Base-by-base conservation (phyloP, 2,888 invertebrate genomes). In the Trichogramma dendrolimi region DNA sequence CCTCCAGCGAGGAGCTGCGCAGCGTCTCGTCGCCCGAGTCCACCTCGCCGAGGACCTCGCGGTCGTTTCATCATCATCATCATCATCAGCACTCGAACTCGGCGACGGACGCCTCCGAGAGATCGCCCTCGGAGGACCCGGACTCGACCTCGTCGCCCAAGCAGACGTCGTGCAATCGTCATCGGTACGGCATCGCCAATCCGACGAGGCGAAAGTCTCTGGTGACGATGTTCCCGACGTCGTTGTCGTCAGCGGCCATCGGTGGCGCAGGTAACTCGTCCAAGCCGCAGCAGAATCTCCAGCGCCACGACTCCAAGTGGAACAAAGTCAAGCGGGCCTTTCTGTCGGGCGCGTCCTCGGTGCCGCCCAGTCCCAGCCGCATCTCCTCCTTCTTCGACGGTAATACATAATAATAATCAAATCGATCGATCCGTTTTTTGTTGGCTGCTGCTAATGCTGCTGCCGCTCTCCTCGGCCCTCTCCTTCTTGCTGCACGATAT, bases 301-400 rank as follows among this genome's bases (percentile, higher is more conserved):
- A 84, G 40, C 82, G 84, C 14, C 80, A 84, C 40, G 81, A 84
- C 69, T 89, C 89, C 63, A 88, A 88, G 77, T 90, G 90, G 90
- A 85, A 84, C 53, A 86, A 87, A 74, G 88, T 89, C 64, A 88
- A 91, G 79, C 81, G 87, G 72, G 87, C 88, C 42, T 88, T 89
- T 79, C 81, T 88, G 60, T 85, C 85, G 0, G 83, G 83, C 1
- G 80, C 70, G 14, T 69, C 71, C 56, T 88, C 88, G 5, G 86
- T 87, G 14, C 88, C 89, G 1, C 87, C 87, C 62, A 88, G 88
- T 73, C 88, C 89, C 0, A 86, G 83, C 68, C 80, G 86, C 68
- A 83, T 85, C 70, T 85, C 86, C 38, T 85, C 86, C 48, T 88
- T 72, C 46, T 72, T 72, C 38, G 71, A 74, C 54, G 74, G 76